phyloP scores from a whole-genome alignment of 2,888 invertebrate genomes.

The Ferrisia virgata region DNA sequence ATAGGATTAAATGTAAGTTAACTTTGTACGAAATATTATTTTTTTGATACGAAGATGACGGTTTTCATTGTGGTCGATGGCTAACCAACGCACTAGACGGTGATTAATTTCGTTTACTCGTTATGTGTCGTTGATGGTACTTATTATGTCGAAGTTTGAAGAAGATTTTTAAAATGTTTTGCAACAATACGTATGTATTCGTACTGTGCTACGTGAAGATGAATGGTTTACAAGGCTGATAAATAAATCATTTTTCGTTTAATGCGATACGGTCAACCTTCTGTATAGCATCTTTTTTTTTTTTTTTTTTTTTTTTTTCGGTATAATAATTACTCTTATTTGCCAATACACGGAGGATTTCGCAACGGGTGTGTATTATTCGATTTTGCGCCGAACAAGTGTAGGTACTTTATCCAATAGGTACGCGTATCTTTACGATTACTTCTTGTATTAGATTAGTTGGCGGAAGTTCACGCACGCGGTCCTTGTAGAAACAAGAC shows the following conservation, averaged over 20 bases:
- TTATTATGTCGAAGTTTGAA: not conserved
- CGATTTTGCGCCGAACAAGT: not conserved
- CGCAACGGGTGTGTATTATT: slow-evolving; percentile 1
- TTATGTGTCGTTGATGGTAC: not conserved
- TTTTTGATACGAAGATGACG: not conserved
- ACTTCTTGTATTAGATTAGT: not conserved
- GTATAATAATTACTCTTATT: too few relatives aligned
- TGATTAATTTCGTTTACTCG: not conserved
- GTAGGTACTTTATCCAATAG: not conserved
- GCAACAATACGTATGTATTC: not conserved
- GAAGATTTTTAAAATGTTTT: not conserved
- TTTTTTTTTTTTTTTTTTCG: too few relatives aligned
- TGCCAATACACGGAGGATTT: not conserved
- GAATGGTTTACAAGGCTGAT: not conserved
- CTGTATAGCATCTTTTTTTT: not conserved
- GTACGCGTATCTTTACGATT: not conserved
- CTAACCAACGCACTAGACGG: not conserved
- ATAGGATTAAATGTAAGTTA: not conserved
- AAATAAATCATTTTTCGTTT: slow-evolving; percentile 1
- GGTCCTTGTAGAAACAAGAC: not conserved
- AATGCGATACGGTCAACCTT: slow-evolving; percentile 25
- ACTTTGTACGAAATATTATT: not conserved
- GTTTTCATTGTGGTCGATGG: not conserved
- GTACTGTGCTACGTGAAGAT: not conserved
- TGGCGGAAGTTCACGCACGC: not conserved